Conservation (phyloP, 2,888 invertebrate genomes). For the Rhagonycha fulva region DNA sequence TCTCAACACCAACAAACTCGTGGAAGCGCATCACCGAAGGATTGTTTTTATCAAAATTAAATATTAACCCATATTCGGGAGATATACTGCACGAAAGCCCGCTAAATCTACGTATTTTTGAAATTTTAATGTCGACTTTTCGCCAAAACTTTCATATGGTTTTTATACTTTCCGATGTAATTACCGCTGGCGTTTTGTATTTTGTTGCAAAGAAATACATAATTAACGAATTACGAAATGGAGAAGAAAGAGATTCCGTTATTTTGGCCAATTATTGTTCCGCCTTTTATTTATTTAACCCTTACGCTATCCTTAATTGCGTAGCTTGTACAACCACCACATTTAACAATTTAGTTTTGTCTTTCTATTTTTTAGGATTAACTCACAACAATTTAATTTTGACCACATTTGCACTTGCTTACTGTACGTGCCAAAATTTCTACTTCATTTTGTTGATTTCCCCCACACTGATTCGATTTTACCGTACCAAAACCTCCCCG, state of each 20-base stretch:
- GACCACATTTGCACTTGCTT: conserved; percentile 71
- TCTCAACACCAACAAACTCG: conserved; percentile 85
- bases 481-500: conserved; percentile 32
- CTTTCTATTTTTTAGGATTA: conserved; percentile 72
- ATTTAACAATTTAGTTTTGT: conserved; percentile 82
- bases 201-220: conserved; percentile 72
- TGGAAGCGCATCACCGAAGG: conserved; percentile 89
- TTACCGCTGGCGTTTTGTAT: conserved; percentile 75
- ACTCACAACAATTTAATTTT: conserved; percentile 63
- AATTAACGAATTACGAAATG: conserved; percentile 19
- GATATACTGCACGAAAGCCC: conserved; percentile 94
- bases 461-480: conserved; percentile 76
- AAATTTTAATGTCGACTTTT: conserved; percentile 62
- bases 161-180: conserved; percentile 74
- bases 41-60: conserved; percentile 71
- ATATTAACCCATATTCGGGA: conserved; percentile 86
- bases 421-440: conserved; percentile 82
- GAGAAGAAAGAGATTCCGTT: conserved; percentile 52
- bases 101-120: conserved; percentile 69
- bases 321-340: conserved; percentile 88
- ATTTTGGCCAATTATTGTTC: conserved; percentile 72
- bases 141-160: conserved; percentile 62
- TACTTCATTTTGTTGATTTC: conserved; percentile 83
- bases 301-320: conserved; percentile 84
- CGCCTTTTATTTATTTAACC: conserved; percentile 85